phyloP scores from a whole-genome alignment of 1,140 invertebrate genomes.

The Halesus radiatus region DNA sequence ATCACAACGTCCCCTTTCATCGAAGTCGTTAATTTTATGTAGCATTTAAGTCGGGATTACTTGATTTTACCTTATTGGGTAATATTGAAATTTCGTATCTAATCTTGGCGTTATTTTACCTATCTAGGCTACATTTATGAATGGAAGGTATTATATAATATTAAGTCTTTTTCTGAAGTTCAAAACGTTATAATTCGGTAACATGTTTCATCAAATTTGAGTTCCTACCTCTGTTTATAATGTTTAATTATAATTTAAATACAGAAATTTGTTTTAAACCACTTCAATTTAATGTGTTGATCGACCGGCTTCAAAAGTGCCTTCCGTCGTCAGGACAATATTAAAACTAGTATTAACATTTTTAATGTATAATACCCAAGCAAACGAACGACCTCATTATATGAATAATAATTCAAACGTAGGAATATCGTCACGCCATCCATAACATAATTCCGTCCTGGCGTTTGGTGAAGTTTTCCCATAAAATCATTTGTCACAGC shows the following conservation, averaged over 20 bases:
- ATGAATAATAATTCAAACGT: constrained; percentile 36
- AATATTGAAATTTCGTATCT: constrained; percentile 1
- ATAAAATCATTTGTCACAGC: constrained; percentile 52
- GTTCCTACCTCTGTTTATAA: too few species aligned
- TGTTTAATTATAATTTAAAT: too few species aligned
- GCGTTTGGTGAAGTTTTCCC: constrained; percentile 36
- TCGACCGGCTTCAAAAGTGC: too few species aligned
- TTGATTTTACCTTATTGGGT: not conserved
- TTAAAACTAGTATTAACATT: too few species aligned
- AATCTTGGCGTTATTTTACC: not conserved
- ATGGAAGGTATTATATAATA: too few species aligned
- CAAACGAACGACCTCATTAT: not conserved
- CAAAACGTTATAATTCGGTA: too few species aligned
- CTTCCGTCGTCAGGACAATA: too few species aligned
- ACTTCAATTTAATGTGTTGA: too few species aligned
- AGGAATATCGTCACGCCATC: constrained; percentile 29
- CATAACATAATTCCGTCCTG: constrained; percentile 22
- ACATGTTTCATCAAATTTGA: too few species aligned
- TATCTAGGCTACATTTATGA: not conserved
- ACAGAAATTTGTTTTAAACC: too few species aligned
- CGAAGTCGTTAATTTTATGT: constrained; percentile 19
- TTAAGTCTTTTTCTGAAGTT: too few species aligned
- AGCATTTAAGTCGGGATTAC: not conserved
- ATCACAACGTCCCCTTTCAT: constrained; percentile 23
- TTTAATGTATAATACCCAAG: too few species aligned